Evolutionary conservation across 2,797 vertebrate species (phyloP), one percentile per base, ranked within the genome.

Genomic region (Hippopotamyrus pictus): DNA sequence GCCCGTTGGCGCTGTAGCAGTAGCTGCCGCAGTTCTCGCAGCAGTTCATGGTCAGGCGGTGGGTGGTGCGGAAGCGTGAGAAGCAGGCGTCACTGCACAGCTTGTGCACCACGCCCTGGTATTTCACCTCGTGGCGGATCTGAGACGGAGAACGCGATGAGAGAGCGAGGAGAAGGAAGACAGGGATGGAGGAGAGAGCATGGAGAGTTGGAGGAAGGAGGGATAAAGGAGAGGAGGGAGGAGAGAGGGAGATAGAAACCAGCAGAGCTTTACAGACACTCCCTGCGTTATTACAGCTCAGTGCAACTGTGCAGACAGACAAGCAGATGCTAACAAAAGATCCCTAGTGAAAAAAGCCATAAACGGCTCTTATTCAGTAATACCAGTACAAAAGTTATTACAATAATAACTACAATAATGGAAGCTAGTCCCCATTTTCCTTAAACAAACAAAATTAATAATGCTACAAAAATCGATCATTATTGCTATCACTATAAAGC

Each of bases 51-150:
- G 96, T 96, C 90, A 99, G 92, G 92, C 98, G 98, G 94, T 99
- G 98, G 1, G 96, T 94, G 0, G 96, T 94, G 2, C 98, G 97
- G 94, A 99, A 99, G 44, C 97, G 96, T 89, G 96, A 96, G 90
- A 99, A 99, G 87, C 99, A 99, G 90, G 94, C 91, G 11, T 99
- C 97, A 0, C 98, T 98, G 95, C 99, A 99, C 82, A 99, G 95
- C 93, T 97, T 98, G 92, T 99, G 97, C 6, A 97, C 95, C 0
- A 96, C 93, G 0, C 97, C 97, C 91, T 97, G 96, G 92, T 98
- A 97, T 92, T 98, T 97, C 90, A 99, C 98, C 93, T 99, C 98
- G 0, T 99, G 98, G 90, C 97, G 97, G 90, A 96, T 97, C 98
- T 99, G 94, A 0, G 86, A 83, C 1, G 90, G 76, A 48, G 87